Conservation (phyloP, 2,888 invertebrate species). For the Deilephila elpenor region DNA sequence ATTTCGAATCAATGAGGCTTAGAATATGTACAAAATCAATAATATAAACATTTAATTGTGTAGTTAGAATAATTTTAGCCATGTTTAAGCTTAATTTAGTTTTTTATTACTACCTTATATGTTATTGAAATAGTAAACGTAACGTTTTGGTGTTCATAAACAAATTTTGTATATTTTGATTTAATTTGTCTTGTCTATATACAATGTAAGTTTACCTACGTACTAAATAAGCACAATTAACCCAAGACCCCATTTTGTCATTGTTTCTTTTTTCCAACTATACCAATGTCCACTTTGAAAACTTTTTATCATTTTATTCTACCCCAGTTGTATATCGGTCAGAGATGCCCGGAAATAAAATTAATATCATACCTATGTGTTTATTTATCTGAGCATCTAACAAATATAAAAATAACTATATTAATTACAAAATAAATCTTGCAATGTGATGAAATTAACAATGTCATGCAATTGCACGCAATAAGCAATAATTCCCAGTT, state of each 20-base stretch:
- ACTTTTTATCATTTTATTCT: background rate
- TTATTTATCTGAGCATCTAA: background rate
- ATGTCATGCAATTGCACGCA: too few species aligned
- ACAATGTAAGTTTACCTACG: background rate
- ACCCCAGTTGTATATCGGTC: background rate
- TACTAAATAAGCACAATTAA: slow-evolving; percentile 1
- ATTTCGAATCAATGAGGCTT: slow-evolving; percentile 66
- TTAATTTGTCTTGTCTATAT: slow-evolving; percentile 18
- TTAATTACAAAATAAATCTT: too few species aligned
- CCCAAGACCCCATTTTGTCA: slow-evolving; percentile 13
- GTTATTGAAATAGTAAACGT: slow-evolving; percentile 31
- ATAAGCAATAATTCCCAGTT: too few species aligned
- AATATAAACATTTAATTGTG: slow-evolving; percentile 62
- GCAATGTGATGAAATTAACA: too few species aligned
- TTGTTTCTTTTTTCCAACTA: background rate
- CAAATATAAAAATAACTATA: too few species aligned
- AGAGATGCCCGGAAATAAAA: background rate
- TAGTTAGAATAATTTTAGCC: slow-evolving; percentile 76
- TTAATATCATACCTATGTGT: background rate
- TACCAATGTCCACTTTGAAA: background rate
- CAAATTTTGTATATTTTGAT: slow-evolving; percentile 43
- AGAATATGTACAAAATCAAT: slow-evolving; percentile 78
- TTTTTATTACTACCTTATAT: slow-evolving; percentile 32
- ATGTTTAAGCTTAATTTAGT: slow-evolving; percentile 43
- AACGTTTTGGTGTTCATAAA: slow-evolving; percentile 27